phyloP scores from a whole-genome alignment of 2,797 vertebrate genomes.

The Sciurus carolinensis region DNA sequence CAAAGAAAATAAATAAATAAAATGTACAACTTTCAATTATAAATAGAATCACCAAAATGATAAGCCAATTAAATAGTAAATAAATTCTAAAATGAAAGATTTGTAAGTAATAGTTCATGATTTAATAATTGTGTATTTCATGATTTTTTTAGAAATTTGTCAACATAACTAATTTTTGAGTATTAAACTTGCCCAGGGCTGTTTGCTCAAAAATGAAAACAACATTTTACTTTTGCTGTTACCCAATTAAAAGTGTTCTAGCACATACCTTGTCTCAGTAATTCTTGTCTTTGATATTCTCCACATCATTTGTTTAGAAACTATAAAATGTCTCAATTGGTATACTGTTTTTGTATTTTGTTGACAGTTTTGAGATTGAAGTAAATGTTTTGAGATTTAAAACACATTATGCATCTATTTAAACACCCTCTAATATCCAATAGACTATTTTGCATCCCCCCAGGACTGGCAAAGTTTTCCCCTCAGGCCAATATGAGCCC shows the following conservation, averaged over 20 bases:
- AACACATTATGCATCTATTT: neutral
- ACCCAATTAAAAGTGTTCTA: neutral
- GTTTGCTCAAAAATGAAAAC: neutral
- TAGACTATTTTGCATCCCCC: neutral
- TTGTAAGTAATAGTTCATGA: neutral
- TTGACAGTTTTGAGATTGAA: neutral
- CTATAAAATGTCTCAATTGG: neutral
- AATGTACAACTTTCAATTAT: neutral
- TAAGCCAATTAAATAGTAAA: neutral
- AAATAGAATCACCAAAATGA: neutral
- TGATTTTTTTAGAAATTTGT: neutral
- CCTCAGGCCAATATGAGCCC: neutral
- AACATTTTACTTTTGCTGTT: neutral
- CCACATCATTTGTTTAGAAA: neutral
- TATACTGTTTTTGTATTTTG: neutral
- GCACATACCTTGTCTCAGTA: neutral
- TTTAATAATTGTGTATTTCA: neutral
- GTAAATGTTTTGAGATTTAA: slow-evolving; percentile 11
- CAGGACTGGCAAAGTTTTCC: neutral
- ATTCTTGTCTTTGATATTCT: neutral
- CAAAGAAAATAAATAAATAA: slow-evolving; percentile 23
- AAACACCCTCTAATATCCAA: neutral
- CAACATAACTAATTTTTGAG: neutral
- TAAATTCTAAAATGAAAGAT: neutral
- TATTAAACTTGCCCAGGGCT: neutral